Conservation (phyloP, 2,888 invertebrate genomes). For the Zele albiditarsus region DNA sequence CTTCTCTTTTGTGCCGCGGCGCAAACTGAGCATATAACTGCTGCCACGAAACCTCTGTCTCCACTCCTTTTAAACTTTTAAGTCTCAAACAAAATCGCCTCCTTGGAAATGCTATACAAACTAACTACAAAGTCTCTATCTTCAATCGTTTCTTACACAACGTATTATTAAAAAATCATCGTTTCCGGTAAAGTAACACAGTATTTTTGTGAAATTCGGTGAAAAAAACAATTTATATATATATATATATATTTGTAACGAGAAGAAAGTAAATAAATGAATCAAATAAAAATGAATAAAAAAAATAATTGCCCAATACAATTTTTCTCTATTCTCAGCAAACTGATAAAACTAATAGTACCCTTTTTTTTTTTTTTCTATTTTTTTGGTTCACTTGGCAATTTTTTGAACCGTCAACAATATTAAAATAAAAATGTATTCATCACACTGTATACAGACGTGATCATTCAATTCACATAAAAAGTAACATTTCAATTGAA, state of each 20-base stretch:
- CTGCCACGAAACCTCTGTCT: conserved; percentile 14
- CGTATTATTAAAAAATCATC: conserved; percentile 44
- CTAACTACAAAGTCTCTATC: conserved; percentile 36
- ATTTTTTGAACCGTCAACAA: not conserved
- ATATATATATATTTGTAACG: not conserved
- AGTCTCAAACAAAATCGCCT: conserved; percentile 33
- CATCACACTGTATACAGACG: not conserved
- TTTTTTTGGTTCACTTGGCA: too few species aligned
- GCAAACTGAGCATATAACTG: not conserved
- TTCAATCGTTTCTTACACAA: conserved; percentile 33
- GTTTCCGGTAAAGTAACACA: conserved; percentile 40
- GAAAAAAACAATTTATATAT: not conserved
- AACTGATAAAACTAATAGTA: not conserved
- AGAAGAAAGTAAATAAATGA: not conserved
- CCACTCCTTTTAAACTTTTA: not conserved
- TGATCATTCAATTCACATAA: not conserved
- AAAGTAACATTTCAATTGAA: conserved; percentile 32
- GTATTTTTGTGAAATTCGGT: conserved; percentile 25
- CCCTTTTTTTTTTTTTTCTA: not conserved
- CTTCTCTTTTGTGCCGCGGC: not conserved
- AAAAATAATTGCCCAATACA: not conserved
- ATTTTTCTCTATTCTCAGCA: not conserved
- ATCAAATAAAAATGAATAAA: not conserved
- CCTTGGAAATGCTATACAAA: conserved; percentile 36
- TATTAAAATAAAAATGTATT: not conserved